phyloP scores from a whole-genome alignment of 1,140 invertebrate species.

The Brachionus calyciflorus region DNA sequence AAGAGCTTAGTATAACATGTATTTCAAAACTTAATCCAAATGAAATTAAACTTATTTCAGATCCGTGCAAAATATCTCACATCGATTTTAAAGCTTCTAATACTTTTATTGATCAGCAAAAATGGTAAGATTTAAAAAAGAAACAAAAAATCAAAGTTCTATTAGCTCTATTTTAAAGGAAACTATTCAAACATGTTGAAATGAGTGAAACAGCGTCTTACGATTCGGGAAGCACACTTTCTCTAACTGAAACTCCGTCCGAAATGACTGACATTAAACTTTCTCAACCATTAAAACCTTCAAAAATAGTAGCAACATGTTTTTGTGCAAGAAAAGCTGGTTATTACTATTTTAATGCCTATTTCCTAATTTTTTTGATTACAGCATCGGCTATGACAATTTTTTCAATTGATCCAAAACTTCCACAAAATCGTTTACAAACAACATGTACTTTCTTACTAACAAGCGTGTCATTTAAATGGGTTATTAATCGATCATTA shows the following conservation, averaged over 20 bases:
- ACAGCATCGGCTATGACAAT: background rate
- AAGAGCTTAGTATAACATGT: background rate
- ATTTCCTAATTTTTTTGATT: conserved; percentile 19
- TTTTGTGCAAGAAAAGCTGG: conserved; percentile 7
- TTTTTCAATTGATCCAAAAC: background rate
- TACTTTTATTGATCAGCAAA: conserved; percentile 35
- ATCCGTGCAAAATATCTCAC: background rate
- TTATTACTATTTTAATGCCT: background rate
- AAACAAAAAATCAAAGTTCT: background rate
- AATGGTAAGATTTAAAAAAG: background rate
- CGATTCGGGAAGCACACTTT: background rate
- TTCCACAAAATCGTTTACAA: background rate
- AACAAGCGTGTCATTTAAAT: conserved; percentile 1
- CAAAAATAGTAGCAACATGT: conserved; percentile 22
- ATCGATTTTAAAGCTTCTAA: background rate
- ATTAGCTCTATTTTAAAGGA: background rate
- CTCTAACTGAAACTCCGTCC: background rate
- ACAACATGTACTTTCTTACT: background rate
- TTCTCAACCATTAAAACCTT: background rate
- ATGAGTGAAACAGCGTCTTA: background rate
- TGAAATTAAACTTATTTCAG: background rate
- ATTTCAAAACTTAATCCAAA: background rate
- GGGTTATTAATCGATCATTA: background rate
- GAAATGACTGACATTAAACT: conserved; percentile 1
- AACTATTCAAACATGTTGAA: conserved; percentile 1